Percentiles rank a stretch among this genome's conserved stretches.
Evolutionary conservation across 2,797 vertebrate genomes (phyloP).

Genomic region (Acanthis flammea): DNA sequence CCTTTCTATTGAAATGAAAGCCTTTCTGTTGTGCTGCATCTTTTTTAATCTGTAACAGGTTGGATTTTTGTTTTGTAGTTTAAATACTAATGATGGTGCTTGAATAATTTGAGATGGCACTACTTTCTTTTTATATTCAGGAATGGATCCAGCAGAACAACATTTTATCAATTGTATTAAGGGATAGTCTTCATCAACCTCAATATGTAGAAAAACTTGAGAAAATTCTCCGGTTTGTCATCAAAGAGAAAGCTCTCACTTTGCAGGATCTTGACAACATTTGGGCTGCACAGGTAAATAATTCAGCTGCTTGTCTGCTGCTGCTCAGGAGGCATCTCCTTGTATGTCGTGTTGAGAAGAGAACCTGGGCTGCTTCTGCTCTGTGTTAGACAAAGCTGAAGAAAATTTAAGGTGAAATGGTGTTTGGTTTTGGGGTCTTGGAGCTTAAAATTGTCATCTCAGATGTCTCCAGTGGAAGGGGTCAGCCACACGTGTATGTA

Average conservation of each 20-base stretch:
- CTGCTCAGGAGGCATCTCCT: neutral
- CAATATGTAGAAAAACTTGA: conserved; percentile 99
- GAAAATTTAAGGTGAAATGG: neutral
- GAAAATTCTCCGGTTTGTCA: conserved; percentile 98
- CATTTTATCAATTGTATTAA: conserved; percentile 96
- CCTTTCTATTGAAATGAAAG: neutral
- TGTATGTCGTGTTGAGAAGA: neutral
- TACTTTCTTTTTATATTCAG: conserved; percentile 72
- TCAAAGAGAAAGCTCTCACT: conserved; percentile 98
- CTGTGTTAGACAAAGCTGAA: neutral
- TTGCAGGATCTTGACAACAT: conserved; percentile 99
- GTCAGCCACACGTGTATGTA: fast-evolving
- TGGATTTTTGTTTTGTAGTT: neutral
- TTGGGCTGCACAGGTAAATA: conserved; percentile 96
- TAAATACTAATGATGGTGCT: neutral
- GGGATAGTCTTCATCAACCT: conserved; percentile 98
- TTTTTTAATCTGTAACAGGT: neutral
- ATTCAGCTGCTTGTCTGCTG: neutral
- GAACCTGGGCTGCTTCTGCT: neutral
- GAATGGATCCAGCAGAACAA: conserved; percentile 99
- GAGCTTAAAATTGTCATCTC: neutral
- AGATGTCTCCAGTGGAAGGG: neutral
- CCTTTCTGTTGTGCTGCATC: neutral
- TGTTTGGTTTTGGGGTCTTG: neutral
- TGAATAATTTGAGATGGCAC: neutral